Base-by-base conservation (phyloP, 2,113 vertebrate species). In the Malurus elegans region DNA sequence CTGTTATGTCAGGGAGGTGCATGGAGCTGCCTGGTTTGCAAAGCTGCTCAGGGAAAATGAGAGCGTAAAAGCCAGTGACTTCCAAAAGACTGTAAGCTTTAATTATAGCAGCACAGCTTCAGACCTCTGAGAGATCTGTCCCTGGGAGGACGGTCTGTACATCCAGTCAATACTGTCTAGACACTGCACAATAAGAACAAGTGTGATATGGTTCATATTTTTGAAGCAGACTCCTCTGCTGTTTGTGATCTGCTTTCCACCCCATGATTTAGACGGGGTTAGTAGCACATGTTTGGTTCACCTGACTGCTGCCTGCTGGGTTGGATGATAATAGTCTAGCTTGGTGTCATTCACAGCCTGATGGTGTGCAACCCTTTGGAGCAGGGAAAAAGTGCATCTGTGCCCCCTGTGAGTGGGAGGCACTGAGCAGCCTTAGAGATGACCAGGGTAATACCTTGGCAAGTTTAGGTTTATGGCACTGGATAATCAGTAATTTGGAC, bases 21-120 rank as follows among this genome's bases (percentile, higher is more conserved):
- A 29, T 24, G 4, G 4, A 51, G 38, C n/a, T 62, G 14, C 10
- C 14, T 56, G 0, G 0, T 28, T 73, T 69, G 7, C 23, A 57
- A 44, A 56, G 17, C 17, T 6, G 3, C 10, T 4, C 10, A 40
- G 45, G 10, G 31, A 67, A 66, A 32, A 4, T 17, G n/a, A 21
- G 18, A 45, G 8, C 0, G 1, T 26, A 42, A 76, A 86, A 91
- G 26, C 23, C 21, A 82, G 23, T 53, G 42, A 21, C 57, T 47
- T 62, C 54, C 9, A 51, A 29, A 50, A 29, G 1, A 11, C 23
- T 69, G 8, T 29, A 60, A 57, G 4, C 44, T 71, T 88, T 79
- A 48, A 51, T 85, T 84, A 40, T 14, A 72, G 62, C 31, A 57
- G 34, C 51, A 60, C 34, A 61, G 38, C 54, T 70, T 84, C 45